Percentiles rank a stretch among this genome's conserved stretches.
Evolutionary conservation across 2,113 vertebrate genomes (phyloP).

Genomic region (Scytalopus superciliaris): DNA sequence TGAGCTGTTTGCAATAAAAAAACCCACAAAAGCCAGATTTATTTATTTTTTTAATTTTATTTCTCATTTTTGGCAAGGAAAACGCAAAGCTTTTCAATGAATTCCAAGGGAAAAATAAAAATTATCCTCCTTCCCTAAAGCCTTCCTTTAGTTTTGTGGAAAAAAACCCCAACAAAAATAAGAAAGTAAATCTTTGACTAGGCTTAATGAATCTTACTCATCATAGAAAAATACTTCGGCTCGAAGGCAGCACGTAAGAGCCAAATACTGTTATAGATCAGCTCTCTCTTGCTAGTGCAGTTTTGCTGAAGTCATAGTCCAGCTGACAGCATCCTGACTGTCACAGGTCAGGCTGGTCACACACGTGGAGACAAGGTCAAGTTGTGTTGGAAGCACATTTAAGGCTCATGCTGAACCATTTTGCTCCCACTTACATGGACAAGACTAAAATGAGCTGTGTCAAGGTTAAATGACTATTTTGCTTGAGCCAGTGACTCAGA

Average conservation of each 20-base stretch:
- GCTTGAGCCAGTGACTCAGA: neutral
- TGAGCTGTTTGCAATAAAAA: slow-evolving; percentile 16
- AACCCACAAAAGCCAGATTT: neutral
- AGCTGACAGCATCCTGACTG: neutral
- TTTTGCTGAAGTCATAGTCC: neutral
- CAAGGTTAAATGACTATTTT: slow-evolving; percentile 12
- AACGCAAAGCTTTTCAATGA: neutral
- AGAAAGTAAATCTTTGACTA: neutral
- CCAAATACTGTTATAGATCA: neutral
- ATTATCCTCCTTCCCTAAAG: neutral
- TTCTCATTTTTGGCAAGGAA: neutral
- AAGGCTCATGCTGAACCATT: neutral
- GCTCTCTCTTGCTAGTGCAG: neutral
- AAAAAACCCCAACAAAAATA: neutral
- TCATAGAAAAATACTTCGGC: neutral
- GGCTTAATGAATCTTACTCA: neutral
- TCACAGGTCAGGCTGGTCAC: neutral
- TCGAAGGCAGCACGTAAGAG: neutral
- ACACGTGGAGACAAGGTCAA: neutral
- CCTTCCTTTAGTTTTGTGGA: neutral
- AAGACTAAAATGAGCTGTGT: neutral
- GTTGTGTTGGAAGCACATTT: neutral
- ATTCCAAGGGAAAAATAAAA: neutral
- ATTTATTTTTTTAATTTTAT: neutral
- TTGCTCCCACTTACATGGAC: neutral